Percentiles rank a stretch among this genome's conserved stretches.
Evolutionary conservation across 2,797 vertebrate genomes (phyloP).

Genomic region (Enteromius fasciolatus): DNA sequence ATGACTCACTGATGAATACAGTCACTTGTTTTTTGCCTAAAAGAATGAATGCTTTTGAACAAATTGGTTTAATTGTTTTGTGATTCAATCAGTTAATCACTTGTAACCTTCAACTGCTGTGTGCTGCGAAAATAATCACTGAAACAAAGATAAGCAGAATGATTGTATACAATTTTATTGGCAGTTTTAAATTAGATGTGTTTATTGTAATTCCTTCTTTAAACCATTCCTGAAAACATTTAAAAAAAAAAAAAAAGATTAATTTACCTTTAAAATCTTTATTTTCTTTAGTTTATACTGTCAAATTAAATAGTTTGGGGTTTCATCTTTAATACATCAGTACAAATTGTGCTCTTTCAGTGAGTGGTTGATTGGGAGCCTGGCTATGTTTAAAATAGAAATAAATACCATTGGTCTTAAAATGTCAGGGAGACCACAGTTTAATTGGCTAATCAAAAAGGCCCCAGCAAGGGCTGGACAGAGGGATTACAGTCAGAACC

Average conservation of each 20-base stretch:
- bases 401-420: slow-evolving; percentile 58
- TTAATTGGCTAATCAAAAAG: slow-evolving; percentile 62
- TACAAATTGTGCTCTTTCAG: slow-evolving; percentile 18
- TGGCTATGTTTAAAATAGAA: slow-evolving; percentile 54
- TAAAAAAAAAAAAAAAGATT: neutral
- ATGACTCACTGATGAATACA: neutral
- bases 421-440: slow-evolving; percentile 57
- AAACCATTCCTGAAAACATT: neutral
- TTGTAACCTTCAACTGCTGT: neutral
- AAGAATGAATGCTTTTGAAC: neutral
- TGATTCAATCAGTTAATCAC: neutral
- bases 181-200: neutral
- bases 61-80: too few relatives aligned
- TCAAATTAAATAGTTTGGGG: slow-evolving; percentile 1
- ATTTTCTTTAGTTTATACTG: neutral
- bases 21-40: neutral
- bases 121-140: neutral
- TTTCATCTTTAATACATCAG: slow-evolving; percentile 35
- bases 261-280: neutral
- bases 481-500: slow-evolving; percentile 59
- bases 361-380: slow-evolving; percentile 38
- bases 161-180: neutral
- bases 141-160: neutral
- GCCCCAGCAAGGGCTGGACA: slow-evolving; percentile 55
- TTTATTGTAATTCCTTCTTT: neutral